Evolutionary conservation across 2,888 invertebrate genomes (phyloP).

Genomic region (Fragum fragum): DNA sequence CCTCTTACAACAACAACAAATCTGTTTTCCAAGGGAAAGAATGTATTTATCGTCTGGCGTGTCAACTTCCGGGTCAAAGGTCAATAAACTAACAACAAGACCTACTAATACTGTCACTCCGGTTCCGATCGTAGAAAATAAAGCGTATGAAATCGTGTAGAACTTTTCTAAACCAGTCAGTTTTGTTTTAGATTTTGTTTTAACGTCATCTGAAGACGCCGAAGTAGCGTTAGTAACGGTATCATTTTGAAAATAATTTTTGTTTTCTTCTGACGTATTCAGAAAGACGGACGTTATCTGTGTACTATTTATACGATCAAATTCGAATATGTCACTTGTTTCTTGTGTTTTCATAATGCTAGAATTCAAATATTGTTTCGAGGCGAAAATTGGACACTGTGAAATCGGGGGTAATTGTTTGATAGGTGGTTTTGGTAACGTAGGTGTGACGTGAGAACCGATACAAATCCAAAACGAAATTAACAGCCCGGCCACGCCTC

Average conservation of each 20-base stretch:
- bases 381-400: conserved; percentile 9
- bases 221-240: background rate
- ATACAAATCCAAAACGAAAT: conserved; percentile 58
- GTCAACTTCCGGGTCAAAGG: conserved; percentile 40
- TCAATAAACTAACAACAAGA: conserved; percentile 38
- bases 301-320: background rate
- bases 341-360: background rate
- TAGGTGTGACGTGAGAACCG: conserved; percentile 38
- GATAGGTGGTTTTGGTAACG: conserved; percentile 24
- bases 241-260: too few relatives aligned
- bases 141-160: conserved; percentile 49
- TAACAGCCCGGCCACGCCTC: conserved; percentile 38
- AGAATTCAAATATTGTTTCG: background rate
- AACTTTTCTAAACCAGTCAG: conserved; percentile 16
- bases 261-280: background rate
- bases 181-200: background rate
- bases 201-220: background rate
- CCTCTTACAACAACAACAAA: conserved; percentile 46
- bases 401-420: conserved; percentile 36
- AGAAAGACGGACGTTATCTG: background rate
- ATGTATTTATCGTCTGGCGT: conserved; percentile 34
- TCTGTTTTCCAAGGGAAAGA: conserved; percentile 19
- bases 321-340: background rate
- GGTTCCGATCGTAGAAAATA: conserved; percentile 50
- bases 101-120: conserved; percentile 47